phyloP scores from a whole-genome alignment of 2,797 vertebrate species.

The Sternarchorhynchus goeldii region DNA sequence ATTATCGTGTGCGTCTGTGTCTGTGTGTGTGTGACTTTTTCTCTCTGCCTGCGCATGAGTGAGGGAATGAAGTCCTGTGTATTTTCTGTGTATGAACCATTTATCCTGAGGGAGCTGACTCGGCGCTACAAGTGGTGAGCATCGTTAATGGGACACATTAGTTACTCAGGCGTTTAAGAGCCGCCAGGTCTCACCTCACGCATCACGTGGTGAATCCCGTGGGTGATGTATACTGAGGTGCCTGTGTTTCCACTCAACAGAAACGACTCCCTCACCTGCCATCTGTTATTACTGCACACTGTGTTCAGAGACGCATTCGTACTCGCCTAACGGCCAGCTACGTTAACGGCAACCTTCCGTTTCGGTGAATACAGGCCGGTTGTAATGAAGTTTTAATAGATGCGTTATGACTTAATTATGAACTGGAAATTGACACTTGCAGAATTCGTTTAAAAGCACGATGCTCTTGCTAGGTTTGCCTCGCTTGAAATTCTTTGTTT shows the following conservation, averaged over 20 bases:
- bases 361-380: background rate
- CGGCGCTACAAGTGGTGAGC: slow-evolving; percentile 53
- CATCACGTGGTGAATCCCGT: background rate
- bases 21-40: slow-evolving; percentile 45
- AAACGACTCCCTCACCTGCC: background rate
- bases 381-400: no score
- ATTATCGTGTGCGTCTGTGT: background rate
- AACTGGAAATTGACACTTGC: no score
- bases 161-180: slow-evolving; percentile 25
- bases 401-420: no score
- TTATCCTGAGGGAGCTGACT: slow-evolving; percentile 45
- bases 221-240: background rate
- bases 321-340: background rate
- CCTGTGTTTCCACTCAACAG: slow-evolving; percentile 1
- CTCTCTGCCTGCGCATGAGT: background rate
- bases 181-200: slow-evolving; percentile 23
- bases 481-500: no score
- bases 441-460: no score
- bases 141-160: slow-evolving; percentile 45
- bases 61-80: background rate
- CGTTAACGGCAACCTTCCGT: background rate
- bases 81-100: background rate
- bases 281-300: slow-evolving; percentile 5
- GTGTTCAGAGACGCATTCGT: background rate
- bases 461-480: no score